phyloP scores from a whole-genome alignment of 2,113 vertebrate species.

The Octodon degus region DNA sequence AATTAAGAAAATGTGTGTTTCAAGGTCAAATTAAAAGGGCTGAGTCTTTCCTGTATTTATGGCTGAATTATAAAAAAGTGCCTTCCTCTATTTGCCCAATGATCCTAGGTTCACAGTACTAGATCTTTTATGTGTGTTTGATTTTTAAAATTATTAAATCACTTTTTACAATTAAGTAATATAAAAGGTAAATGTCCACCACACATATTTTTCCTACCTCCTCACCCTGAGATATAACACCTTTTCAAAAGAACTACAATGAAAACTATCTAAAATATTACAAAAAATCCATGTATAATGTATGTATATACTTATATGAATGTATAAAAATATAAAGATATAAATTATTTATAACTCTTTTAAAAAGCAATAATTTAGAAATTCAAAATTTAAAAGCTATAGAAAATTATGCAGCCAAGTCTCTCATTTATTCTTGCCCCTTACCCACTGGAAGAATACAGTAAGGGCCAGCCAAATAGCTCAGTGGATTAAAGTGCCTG shows the following conservation, averaged over 20 bases:
- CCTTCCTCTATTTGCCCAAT: not conserved
- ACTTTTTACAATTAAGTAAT: constrained; percentile 55
- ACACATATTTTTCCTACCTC: not conserved
- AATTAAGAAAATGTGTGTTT: constrained; percentile 46
- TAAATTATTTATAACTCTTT: not conserved
- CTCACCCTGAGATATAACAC: not conserved
- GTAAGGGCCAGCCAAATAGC: not conserved
- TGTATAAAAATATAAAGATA: not conserved
- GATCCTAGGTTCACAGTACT: not conserved
- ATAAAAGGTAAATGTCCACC: constrained; percentile 37
- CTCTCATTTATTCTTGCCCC: not conserved
- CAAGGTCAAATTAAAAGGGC: constrained; percentile 8
- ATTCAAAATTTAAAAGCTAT: constrained; percentile 27
- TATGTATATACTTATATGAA: not conserved
- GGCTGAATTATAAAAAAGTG: not conserved
- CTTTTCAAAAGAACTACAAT: not conserved
- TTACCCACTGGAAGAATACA: not conserved
- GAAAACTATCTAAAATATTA: not conserved
- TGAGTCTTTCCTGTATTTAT: not conserved
- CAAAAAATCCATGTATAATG: not conserved
- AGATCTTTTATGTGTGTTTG: not conserved
- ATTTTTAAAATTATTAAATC: constrained; percentile 20
- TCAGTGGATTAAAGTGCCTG: too few relatives aligned
- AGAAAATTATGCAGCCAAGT: constrained; percentile 21
- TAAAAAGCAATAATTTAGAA: constrained; percentile 45